Evolutionary conservation across 1,140 invertebrate genomes (phyloP).

Genomic region (Diprion similis): DNA sequence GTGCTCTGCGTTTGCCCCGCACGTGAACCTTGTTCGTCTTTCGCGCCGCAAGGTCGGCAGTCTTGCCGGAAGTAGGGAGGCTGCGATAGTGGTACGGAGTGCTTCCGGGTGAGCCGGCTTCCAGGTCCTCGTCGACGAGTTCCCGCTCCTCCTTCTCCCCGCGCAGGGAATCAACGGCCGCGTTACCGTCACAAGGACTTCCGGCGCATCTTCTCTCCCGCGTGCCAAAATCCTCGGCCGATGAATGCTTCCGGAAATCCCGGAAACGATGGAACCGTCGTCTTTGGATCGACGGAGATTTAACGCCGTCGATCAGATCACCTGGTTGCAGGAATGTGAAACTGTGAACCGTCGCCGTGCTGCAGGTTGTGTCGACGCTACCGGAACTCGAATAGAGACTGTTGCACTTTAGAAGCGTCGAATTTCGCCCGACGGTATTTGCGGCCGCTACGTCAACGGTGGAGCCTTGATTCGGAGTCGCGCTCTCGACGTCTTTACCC

Average conservation of each 20-base stretch:
- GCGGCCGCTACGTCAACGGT: background rate
- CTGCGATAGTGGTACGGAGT: conserved; percentile 62
- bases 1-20: conserved; percentile 76
- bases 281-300: background rate
- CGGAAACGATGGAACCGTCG: conserved; percentile 28
- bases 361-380: conserved; percentile 67
- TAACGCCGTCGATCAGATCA: conserved; percentile 33
- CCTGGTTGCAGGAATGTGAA: conserved; percentile 69
- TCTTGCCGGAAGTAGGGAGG: conserved; percentile 53
- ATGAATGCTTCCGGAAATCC: conserved; percentile 51
- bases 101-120: conserved; percentile 36
- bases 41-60: conserved; percentile 48
- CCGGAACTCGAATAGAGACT: conserved; percentile 57
- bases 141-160: conserved; percentile 26
- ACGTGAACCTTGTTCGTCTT: conserved; percentile 66
- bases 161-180: conserved; percentile 38
- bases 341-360: conserved; percentile 74
- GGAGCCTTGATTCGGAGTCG: conserved; percentile 2
- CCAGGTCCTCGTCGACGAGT: conserved; percentile 42
- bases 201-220: conserved; percentile 68
- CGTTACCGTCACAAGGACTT: conserved; percentile 67
- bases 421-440: background rate
- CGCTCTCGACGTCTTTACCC: conserved; percentile 19
- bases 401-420: conserved; percentile 13
- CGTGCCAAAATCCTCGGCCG: conserved; percentile 40